phyloP scores from a whole-genome alignment of 2,888 invertebrate species.

The Gibbula magus region DNA sequence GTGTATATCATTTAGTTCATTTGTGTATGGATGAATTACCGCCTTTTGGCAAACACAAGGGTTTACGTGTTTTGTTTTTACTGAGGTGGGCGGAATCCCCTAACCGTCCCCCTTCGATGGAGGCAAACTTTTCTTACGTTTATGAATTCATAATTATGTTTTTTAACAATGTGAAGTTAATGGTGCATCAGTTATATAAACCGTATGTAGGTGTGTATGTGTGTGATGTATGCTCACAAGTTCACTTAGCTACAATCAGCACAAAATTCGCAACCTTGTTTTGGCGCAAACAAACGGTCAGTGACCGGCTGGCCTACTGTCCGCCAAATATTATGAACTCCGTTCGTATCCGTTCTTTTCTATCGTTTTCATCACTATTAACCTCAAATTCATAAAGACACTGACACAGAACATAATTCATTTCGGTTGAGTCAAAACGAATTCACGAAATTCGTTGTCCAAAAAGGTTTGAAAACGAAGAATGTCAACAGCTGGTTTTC shows the following conservation, averaged over 20 bases:
- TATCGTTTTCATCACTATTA: no score
- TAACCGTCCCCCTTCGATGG: background rate
- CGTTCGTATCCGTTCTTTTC: no score
- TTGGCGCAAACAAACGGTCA: conserved; percentile 1
- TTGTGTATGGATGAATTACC: background rate
- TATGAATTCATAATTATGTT: background rate
- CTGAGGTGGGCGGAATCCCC: conserved; percentile 12
- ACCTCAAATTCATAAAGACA: no score
- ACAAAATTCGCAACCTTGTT: background rate
- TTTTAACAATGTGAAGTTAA: background rate
- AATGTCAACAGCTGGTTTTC: no score
- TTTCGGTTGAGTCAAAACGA: no score
- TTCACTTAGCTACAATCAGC: background rate
- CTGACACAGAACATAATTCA: no score
- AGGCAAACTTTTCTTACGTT: background rate
- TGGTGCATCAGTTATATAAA: background rate
- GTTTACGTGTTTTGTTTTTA: background rate
- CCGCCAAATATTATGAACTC: background rate
- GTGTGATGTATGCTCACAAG: no score
- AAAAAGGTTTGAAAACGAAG: no score
- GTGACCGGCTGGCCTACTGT: background rate
- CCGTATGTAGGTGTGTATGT: no score
- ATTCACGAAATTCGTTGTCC: no score
- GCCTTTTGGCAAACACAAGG: background rate
- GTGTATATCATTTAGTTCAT: background rate